These are phyloP conservation scores for Pyralis farinalis DNA, from an alignment of 2,888 invertebrate genomes.

Conservation along the genomic window DNA sequence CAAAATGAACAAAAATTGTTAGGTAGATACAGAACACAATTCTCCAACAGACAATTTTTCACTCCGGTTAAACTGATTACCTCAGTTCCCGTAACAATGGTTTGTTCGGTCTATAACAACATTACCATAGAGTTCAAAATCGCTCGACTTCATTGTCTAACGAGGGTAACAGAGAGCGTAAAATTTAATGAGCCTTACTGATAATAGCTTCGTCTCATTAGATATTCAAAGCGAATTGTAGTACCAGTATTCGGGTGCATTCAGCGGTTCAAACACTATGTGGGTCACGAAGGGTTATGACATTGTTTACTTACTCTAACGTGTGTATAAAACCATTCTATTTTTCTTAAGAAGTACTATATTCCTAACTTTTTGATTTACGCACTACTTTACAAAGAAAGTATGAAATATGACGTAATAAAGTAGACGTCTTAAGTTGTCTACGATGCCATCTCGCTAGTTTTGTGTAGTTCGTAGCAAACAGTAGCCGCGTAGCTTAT, in stretches of 20 bases:
- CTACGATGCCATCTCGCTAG: no score
- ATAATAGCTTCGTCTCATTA: conserved; percentile 59
- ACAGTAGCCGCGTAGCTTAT: no score
- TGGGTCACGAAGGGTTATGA: background rate
- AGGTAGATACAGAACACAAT: conserved; percentile 29
- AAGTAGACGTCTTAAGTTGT: no score
- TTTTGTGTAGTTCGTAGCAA: no score
- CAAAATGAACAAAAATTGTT: conserved; percentile 21
- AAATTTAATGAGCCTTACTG: conserved; percentile 63
- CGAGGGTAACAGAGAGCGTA: conserved; percentile 45
- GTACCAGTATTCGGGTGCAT: conserved; percentile 18
- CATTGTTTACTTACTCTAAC: no score
- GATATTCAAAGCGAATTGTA: conserved; percentile 25
- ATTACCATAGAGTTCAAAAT: conserved; percentile 53
- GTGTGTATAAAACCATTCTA: no score
- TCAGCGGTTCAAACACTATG: conserved; percentile 12
- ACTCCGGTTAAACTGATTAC: conserved; percentile 53
- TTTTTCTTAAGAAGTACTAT: no score
- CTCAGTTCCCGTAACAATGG: conserved; percentile 44
- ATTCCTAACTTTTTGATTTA: no score
- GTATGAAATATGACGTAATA: no score
- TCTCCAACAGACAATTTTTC: conserved; percentile 41
- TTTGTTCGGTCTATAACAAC: conserved; percentile 41
- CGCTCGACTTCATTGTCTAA: conserved; percentile 33
- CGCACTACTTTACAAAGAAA: no score